Evolutionary conservation across 1,140 invertebrate genomes (phyloP).

Genomic region (Apolygus lucorum): DNA sequence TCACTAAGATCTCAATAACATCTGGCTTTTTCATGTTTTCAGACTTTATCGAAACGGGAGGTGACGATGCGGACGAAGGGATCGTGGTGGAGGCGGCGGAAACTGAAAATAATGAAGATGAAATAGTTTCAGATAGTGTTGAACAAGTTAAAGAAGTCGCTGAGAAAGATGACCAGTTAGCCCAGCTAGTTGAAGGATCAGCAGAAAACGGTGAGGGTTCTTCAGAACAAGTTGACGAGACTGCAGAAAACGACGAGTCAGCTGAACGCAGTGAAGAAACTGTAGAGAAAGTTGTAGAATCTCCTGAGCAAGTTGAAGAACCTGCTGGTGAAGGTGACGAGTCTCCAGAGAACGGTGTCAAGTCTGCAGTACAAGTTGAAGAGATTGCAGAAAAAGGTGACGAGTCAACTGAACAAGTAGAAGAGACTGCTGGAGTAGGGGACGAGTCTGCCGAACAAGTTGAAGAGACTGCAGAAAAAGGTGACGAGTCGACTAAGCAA

Average conservation of each 20-base stretch:
- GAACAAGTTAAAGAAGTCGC: neutral
- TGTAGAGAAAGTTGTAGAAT: neutral
- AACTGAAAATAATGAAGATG: no score
- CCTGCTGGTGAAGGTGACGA: neutral
- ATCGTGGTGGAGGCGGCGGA: no score
- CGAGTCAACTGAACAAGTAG: neutral
- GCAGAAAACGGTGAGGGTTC: neutral
- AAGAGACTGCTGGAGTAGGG: no score
- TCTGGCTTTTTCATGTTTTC: no score
- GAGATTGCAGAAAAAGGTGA: neutral
- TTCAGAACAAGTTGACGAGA: neutral
- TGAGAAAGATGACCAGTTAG: conserved; percentile 10
- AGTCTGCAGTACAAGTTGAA: neutral
- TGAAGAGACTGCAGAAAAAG: neutral
- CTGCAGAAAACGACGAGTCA: neutral
- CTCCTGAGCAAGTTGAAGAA: neutral
- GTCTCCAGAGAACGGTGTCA: neutral
- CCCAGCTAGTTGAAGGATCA: conserved; percentile 1
- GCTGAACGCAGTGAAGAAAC: neutral
- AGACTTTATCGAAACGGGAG: no score
- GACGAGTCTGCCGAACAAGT: neutral
- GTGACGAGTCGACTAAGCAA: neutral
- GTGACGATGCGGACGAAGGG: no score
- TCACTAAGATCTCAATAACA: no score
- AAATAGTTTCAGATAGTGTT: neutral